phyloP scores from a whole-genome alignment of 2,797 vertebrate species.

The Lepilemur ruficaudatus region DNA sequence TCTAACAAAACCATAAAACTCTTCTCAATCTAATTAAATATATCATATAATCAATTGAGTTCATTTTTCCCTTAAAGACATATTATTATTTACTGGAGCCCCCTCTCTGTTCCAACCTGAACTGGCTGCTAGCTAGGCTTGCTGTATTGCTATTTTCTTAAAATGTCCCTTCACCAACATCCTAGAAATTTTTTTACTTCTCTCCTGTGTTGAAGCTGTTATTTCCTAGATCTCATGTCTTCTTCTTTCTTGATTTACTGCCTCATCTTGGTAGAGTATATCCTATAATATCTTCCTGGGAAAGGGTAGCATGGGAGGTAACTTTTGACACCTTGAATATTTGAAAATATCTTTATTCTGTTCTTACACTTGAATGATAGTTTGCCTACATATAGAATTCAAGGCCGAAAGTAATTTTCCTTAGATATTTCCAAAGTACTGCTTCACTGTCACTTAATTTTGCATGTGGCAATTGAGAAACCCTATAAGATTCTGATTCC shows the following conservation, averaged over 20 bases:
- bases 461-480: background rate
- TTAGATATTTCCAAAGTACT: background rate
- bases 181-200: background rate
- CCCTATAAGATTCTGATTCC: background rate
- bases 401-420: background rate
- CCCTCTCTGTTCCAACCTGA: background rate
- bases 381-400: background rate
- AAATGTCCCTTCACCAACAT: background rate
- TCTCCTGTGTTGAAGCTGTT: background rate
- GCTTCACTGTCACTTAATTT: background rate
- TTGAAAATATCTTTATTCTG: slow-evolving; percentile 10
- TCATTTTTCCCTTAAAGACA: background rate
- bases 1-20: background rate
- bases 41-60: background rate
- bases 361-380: background rate
- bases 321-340: background rate
- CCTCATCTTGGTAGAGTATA: background rate
- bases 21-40: background rate
- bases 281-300: background rate
- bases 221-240: background rate
- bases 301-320: background rate
- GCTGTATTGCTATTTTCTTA: background rate
- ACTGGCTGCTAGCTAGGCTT: background rate
- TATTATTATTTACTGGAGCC: background rate
- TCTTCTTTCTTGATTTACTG: background rate